Conservation (phyloP, 2,888 invertebrate species). For the Drosophila limbata region DNA sequence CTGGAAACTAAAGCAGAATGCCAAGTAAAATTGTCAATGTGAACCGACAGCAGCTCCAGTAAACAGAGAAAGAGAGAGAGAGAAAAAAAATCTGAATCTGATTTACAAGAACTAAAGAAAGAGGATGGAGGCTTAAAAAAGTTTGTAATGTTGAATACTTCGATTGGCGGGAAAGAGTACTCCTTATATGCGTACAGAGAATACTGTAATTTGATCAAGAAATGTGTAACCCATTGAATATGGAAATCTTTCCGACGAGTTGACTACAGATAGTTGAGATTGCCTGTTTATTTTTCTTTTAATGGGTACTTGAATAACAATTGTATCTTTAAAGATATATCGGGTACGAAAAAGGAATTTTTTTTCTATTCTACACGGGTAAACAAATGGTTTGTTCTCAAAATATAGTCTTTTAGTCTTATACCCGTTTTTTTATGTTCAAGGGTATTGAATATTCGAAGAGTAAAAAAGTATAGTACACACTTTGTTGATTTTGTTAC, state of each 20-base stretch:
- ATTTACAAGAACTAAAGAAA: constrained; percentile 1
- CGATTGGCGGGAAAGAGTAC: constrained; percentile 53
- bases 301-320: neutral
- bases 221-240: neutral
- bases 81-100: constrained; percentile 2
- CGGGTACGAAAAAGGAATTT: too few relatives aligned
- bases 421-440: neutral
- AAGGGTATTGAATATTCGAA: constrained; percentile 6
- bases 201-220: neutral
- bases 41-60: constrained; percentile 33
- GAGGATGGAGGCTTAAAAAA: constrained; percentile 33
- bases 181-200: neutral
- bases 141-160: constrained; percentile 55
- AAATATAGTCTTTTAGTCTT: too few relatives aligned
- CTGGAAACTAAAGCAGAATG: constrained; percentile 74
- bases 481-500: constrained; percentile 50
- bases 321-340: neutral
- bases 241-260: neutral
- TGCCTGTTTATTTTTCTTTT: neutral
- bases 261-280: neutral
- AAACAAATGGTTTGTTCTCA: too few relatives aligned
- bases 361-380: neutral
- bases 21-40: constrained; percentile 70
- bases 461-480: neutral
- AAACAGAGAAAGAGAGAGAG: constrained; percentile 25